These are phyloP conservation scores for Pectinophora gossypiella DNA, from an alignment of 1,140 invertebrate genomes.

Conservation along the genomic window DNA sequence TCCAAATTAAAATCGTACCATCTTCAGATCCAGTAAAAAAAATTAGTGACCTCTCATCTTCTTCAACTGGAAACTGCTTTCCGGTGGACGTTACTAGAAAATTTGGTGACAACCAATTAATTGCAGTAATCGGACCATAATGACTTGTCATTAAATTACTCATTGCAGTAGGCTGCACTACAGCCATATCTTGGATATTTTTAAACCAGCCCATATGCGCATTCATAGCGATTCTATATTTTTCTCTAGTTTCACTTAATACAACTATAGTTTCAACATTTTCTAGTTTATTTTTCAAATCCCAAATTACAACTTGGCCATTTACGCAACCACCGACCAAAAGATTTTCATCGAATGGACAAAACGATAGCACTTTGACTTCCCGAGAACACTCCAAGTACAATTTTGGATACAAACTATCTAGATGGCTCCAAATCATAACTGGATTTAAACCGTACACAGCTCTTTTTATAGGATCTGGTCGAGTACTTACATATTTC, in stretches of 20 bases:
- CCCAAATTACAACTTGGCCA: conserved; percentile 85
- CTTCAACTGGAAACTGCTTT: conserved; percentile 54
- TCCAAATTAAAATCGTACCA: conserved; percentile 83
- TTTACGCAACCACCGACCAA: conserved; percentile 83
- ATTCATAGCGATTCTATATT: conserved; percentile 78
- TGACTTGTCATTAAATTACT: conserved; percentile 79
- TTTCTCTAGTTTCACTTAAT: conserved; percentile 78
- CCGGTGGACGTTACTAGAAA: conserved; percentile 78
- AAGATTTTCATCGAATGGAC: conserved; percentile 81
- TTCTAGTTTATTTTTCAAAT: conserved; percentile 81
- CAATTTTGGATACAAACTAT: conserved; percentile 82
- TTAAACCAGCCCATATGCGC: conserved; percentile 82
- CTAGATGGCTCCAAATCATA: conserved; percentile 84
- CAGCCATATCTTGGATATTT: conserved; percentile 72
- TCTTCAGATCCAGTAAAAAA: conserved; percentile 81
- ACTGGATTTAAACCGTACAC: conserved; percentile 78
- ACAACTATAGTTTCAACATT: conserved; percentile 78
- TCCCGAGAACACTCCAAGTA: conserved; percentile 81
- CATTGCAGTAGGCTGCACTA: conserved; percentile 77
- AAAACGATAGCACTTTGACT: conserved; percentile 79
- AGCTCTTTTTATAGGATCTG: conserved; percentile 72
- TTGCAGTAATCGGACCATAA: conserved; percentile 77
- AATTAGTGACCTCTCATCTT: conserved; percentile 73
- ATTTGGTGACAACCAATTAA: conserved; percentile 80
- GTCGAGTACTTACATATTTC: conserved; percentile 48